Percentiles rank a stretch among this genome's conserved stretches.
Conservation (phyloP, 2,888 invertebrate species). For the Scaeva pyrastri region DNA sequence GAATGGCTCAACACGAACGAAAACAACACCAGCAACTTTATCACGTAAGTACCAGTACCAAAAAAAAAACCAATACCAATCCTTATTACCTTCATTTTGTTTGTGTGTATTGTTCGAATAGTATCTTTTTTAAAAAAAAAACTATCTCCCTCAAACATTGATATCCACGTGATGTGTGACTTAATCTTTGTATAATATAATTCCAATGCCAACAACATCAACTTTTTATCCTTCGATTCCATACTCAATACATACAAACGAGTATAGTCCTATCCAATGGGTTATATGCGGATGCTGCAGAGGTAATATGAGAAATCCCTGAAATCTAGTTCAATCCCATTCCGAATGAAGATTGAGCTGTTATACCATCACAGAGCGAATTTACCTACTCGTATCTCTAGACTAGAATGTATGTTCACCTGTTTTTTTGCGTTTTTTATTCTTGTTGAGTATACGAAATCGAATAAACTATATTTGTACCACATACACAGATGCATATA, state of each 20-base stretch:
- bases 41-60: constrained; percentile 81
- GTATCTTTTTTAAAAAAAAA: background rate
- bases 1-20: constrained; percentile 82
- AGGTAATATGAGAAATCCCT: constrained; percentile 45
- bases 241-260: background rate
- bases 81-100: too few relatives aligned
- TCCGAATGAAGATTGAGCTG: constrained; percentile 60
- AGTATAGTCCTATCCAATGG: too few relatives aligned
- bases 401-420: background rate
- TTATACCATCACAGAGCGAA: constrained; percentile 13
- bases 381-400: background rate
- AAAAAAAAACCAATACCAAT: background rate
- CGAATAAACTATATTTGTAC: constrained; percentile 9
- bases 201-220: constrained; percentile 50
- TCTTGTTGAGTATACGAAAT: background rate
- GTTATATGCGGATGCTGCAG: background rate
- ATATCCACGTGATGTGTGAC: constrained; percentile 2
- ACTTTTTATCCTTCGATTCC: constrained; percentile 29
- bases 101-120: background rate
- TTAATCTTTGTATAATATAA: constrained; percentile 48
- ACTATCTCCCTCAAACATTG: background rate
- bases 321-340: constrained; percentile 62
- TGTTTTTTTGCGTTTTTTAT: background rate
- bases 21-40: constrained; percentile 79
- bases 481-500: background rate